Base-by-base conservation (phyloP, 2,113 vertebrate genomes). In the Shinisaurus crocodilurus region DNA sequence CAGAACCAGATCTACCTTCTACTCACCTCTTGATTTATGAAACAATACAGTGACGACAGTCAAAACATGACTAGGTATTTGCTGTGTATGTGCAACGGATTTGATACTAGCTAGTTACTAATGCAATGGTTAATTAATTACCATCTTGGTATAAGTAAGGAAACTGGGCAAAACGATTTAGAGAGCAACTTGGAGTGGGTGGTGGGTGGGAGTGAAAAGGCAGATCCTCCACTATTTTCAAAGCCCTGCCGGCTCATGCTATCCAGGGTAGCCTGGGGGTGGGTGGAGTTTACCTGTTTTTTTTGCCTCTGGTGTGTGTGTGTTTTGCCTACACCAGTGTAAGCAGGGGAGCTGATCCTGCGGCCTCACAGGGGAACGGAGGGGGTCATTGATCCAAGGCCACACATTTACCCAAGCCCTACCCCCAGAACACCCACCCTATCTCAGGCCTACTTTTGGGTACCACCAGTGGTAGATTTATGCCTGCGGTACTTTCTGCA, bases 101-200 rank as follows among this genome's bases (percentile, higher is more conserved):
- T 88, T 70, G n/a, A 88, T 23, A 70, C 20, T 72, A 70, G 80
- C 16, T n/a, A 88, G 48, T 82, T 77, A 75, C 74, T 87, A 87
- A 60, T 85, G 32, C 40, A 72, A n/a, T 77, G 34, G n/a, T 86
- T 54, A 86, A 86, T 57, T 25, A 40, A 37, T 63, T 16, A 29
- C 13, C 57, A 18, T 37, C 37, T 32, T 60, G 25, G n/a, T 43
- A 32, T 13, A 43, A 60, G 37, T 45, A 15, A 50, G 18, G 84
- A 85, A 85, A 50, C 45, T 25, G 29, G 45, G 67, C 63, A 85
- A 45, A 85, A 50, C 43, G 10, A 37, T 40, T 83, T 20, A 65
- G 20, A 40, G 37, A 10, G 1, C 10, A 34, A 37, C 50, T 10
- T 57, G 40, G 37, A 1, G 15, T 1, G 20, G 3, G 23, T 13